Percentiles rank a stretch among this genome's conserved stretches.
Conservation (phyloP, 2,113 vertebrate species). For the Salvelinus fontinalis region DNA sequence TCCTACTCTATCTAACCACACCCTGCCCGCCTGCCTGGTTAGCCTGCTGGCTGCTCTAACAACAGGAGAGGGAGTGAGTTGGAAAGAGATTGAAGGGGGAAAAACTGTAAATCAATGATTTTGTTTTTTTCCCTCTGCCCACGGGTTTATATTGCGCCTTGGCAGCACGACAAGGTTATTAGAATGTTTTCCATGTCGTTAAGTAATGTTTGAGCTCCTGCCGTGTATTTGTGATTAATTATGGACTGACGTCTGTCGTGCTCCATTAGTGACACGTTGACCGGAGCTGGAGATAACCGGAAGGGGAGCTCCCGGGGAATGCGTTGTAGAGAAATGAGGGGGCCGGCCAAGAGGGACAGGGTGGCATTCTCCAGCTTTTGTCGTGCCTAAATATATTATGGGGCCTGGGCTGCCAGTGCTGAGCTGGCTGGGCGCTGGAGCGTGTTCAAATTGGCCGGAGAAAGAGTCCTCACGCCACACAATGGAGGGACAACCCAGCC, state of each 20-base stretch:
- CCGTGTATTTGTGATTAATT: slow-evolving; percentile 75
- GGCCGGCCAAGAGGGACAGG: slow-evolving; percentile 42
- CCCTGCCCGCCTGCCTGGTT: slow-evolving; percentile 46
- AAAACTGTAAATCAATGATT: slow-evolving; percentile 17
- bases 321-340: slow-evolving; percentile 22
- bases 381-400: slow-evolving; percentile 72
- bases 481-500: slow-evolving; percentile 67
- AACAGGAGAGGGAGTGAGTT: background rate
- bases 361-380: slow-evolving; percentile 76
- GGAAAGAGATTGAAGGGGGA: background rate
- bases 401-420: slow-evolving; percentile 55
- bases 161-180: slow-evolving; percentile 74
- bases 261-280: slow-evolving; percentile 63
- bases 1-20: slow-evolving; percentile 38
- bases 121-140: slow-evolving; percentile 43
- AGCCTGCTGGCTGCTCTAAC: slow-evolving; percentile 51
- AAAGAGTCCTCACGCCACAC: slow-evolving; percentile 76
- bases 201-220: slow-evolving; percentile 73
- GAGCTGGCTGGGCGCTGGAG: slow-evolving; percentile 61
- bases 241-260: slow-evolving; percentile 70
- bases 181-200: slow-evolving; percentile 76
- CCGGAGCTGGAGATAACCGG: slow-evolving; percentile 59
- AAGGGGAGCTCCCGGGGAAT: slow-evolving; percentile 47
- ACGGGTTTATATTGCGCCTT: slow-evolving; percentile 59
- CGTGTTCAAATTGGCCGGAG: slow-evolving; percentile 75